Evolutionary conservation across 2,113 vertebrate species (phyloP), one percentile per base, ranked within the genome.

Genomic region (Varanus komodoensis): DNA sequence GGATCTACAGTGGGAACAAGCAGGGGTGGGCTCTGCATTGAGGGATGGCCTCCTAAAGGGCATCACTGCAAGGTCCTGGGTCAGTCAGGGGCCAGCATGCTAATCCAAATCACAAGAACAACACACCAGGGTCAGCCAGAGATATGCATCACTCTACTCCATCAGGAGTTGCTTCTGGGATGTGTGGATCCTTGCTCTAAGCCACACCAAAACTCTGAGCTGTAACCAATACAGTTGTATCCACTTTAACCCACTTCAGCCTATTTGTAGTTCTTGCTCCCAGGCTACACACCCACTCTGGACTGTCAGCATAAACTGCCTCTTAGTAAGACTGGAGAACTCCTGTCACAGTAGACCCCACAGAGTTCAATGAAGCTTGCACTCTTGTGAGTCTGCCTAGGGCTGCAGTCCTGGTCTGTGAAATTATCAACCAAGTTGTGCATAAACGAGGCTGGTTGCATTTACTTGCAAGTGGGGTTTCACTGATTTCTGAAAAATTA

Each of bases 401-500:
- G 25, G 34, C 23, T 86, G 44, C 19, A 52, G 57, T 6, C 34
- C 44, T 84, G 32, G 25, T 77, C 57, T 64, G 27, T 50, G 57
- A 78, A 89, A 9, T 84, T 38, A 73, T 57, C 12, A 44, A 75
- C 0, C 27, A 83, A 71, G 71, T 44, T 75, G 52, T 64, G 44
- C 15, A 50, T 77, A 77, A n/a, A 82, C 52, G 19, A 84, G 27
- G 23, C 61, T 67, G 67, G n/a, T 34, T 50, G 44, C 57, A 67
- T 77, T 77, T 64, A 68, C 32, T 86, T 29, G 29, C 38, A 84
- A 84, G 38, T 50, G 54, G 17, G 27, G 11, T 77, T 11, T 44
- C 82, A 68, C 17, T 84, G 69, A 84, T 67, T 89, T 61, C 32
- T 64, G 34, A 64, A 29, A 75, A 48, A 25, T 82, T 84, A 84